Evolutionary conservation across 1,140 invertebrate species (phyloP), one percentile per base, ranked within the genome.

Genomic region (Nylanderia fulva): DNA sequence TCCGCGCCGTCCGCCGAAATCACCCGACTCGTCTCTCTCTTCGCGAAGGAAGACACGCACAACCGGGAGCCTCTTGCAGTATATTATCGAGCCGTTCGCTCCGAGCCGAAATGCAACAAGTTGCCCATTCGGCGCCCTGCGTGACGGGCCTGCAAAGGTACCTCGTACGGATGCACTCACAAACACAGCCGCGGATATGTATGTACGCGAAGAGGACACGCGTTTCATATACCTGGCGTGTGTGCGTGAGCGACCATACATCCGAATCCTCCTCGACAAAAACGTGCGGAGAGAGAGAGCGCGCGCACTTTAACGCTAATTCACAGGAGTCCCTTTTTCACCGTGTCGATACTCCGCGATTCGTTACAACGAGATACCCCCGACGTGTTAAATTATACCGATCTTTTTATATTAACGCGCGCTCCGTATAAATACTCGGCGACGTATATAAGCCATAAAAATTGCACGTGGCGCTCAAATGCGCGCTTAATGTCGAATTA

Each of bases 61-160:
- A 72, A 87, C 80, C 64, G 63, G 82, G 63, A 86, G 77, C 58
- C 77, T 88, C 82, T 74, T 71, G 71, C 69, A 85, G 88, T 93
- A 93, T 92, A 92, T 93, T 92, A 91, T 88, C 88, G 87, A 85
- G 89, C 86, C 89, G 75, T 89, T 88, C 89, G 75, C 87, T 88
- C 89, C 88, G 86, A 86, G 87, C 89, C 84, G 91, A 92, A 93
- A 93, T 71, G 93, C 93, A 94, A 94, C 93, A 94, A 94, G 93
- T 94, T 93, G 93, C 93, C 92, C 93, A 93, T 94, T 93, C 89
- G 24, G 61, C 61, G 66, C 45, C 58, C n/a, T n/a, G n/a, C 83
- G 82, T 68, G 66, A 82, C 77, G 77, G 77, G 77, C 77, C 77
- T 82, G 77, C 52, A 54, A 75, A 84, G 48, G 54, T 84, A 56